Conservation (phyloP, 2,113 vertebrate species). For the Felis catus region F.catus_Fca126_mat1.0 CM031419.1:164915001-164915500, state of each 20-base stretch:
- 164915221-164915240: not conserved
- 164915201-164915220: not conserved
- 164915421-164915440: not conserved
- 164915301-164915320: not conserved
- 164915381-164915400: not conserved
- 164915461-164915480: not conserved
- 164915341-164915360: not conserved
- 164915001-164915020: not conserved
- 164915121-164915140: not conserved
- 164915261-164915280: not conserved
- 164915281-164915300: not conserved
- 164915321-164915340: not conserved
- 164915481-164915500: not conserved
- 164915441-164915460: not conserved
- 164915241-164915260: not conserved
- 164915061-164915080: not conserved
- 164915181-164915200: not conserved
- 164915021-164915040: conserved; percentile 38
- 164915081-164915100: not conserved
- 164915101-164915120: not conserved
- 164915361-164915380: not conserved
- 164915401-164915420: not conserved
- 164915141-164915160: not conserved
- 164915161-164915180: not conserved
- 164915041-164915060: conserved; percentile 38